A percentile compares a stretch with the other conserved stretches of the same genome.
These are phyloP conservation scores for Cremastobaeus sp. DNA, from an alignment of 2,888 invertebrate genomes.

Conservation along the genomic window DNA sequence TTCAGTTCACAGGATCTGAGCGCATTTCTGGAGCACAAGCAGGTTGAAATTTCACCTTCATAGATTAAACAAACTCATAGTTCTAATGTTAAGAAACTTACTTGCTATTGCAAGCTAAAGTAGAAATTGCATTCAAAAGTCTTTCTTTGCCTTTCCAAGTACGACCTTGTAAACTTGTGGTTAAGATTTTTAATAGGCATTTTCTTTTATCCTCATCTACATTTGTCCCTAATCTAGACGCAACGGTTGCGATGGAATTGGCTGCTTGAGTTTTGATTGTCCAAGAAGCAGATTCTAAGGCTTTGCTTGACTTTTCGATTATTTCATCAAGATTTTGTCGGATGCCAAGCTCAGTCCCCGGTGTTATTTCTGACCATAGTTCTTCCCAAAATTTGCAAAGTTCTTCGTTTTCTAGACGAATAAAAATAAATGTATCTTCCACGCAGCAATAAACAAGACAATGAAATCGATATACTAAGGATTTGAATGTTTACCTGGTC, in stretches of 20 bases:
- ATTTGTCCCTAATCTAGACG: constrained; percentile 83
- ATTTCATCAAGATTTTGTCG: constrained; percentile 87
- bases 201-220: constrained; percentile 83
- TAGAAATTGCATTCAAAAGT: constrained; percentile 87
- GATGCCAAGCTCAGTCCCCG: constrained; percentile 90
- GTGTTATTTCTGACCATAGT: constrained; percentile 92
- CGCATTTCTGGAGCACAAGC: too few species aligned
- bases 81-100: constrained; percentile 77
- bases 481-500: too few species aligned
- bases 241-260: constrained; percentile 88
- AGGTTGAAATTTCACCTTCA: too few species aligned
- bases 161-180: constrained; percentile 87
- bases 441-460: too few species aligned
- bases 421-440: too few species aligned
- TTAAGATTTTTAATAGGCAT: constrained; percentile 83
- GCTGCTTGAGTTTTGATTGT: constrained; percentile 91
- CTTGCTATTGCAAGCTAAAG: constrained; percentile 85
- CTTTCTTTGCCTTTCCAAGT: constrained; percentile 95
- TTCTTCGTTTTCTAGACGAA: constrained; percentile 78
- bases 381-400: constrained; percentile 90
- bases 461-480: too few species aligned
- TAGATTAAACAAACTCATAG: too few species aligned
- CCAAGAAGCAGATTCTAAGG: constrained; percentile 92
- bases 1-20: too few species aligned
- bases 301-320: constrained; percentile 83